Conservation (phyloP, 2,113 vertebrate species). For the Pedionomus torquatus region DNA sequence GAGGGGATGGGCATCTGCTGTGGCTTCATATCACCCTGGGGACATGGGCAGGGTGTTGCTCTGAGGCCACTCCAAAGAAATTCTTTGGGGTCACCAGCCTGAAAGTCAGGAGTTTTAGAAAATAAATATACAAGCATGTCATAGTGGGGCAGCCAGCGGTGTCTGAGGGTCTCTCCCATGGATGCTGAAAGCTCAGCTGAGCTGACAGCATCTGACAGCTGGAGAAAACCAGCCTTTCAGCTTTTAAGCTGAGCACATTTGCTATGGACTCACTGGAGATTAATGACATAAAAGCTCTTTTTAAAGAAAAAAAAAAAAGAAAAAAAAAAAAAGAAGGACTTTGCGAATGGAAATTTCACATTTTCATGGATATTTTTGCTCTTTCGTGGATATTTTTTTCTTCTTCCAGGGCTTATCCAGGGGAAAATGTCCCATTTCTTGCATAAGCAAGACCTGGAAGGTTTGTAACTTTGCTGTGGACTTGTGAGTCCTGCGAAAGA, state of each 20-base stretch:
- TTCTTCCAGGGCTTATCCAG: background rate
- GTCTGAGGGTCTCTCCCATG: background rate
- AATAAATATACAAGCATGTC: background rate
- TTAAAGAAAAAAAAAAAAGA: background rate
- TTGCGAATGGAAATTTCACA: background rate
- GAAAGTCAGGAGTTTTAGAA: background rate
- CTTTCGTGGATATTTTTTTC: background rate
- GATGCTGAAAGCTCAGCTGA: background rate
- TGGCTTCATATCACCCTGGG: background rate
- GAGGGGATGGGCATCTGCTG: background rate
- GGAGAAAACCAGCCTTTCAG: background rate
- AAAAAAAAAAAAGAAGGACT: background rate
- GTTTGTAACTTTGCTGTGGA: background rate
- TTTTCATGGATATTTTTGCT: background rate
- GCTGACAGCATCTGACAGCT: background rate
- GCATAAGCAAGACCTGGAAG: background rate
- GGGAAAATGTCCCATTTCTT: background rate
- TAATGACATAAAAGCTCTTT: background rate
- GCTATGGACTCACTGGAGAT: background rate
- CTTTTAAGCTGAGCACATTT: background rate
- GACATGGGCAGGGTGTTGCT: background rate
- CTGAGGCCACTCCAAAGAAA: background rate
- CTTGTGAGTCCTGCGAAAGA: background rate
- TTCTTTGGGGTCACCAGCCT: background rate
- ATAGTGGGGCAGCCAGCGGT: accelerated